Evolutionary conservation across 2,797 vertebrate species (phyloP).

Genomic region (Morus bassanus): DNA sequence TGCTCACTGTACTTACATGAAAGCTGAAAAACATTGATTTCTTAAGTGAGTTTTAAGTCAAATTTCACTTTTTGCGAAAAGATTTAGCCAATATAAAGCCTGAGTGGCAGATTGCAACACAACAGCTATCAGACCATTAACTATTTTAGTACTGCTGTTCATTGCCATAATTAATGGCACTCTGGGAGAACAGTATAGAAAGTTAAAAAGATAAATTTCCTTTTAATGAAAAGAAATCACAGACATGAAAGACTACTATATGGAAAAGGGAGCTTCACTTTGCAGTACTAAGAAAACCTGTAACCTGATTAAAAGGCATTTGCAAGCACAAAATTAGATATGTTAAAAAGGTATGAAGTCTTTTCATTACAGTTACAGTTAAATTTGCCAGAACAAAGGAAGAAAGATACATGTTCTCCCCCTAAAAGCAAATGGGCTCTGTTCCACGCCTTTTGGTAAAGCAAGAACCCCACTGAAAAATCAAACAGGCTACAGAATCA

Average conservation of each 20-base stretch:
- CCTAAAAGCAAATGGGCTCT: neutral
- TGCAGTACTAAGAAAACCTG: neutral
- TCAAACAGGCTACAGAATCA: neutral
- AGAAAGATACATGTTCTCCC: neutral
- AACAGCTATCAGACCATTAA: neutral
- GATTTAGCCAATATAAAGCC: neutral
- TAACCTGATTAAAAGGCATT: conserved; percentile 16
- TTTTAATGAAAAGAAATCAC: conserved; percentile 4
- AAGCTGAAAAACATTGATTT: neutral
- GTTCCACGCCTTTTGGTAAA: neutral
- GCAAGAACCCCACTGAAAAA: neutral
- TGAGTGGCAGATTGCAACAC: neutral
- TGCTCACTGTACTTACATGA: neutral
- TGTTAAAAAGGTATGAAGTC: neutral
- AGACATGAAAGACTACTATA: neutral
- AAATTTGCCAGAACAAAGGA: neutral
- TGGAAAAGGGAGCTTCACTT: neutral
- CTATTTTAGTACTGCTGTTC: neutral
- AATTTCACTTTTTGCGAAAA: neutral
- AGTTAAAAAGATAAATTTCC: conserved; percentile 40
- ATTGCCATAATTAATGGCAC: conserved; percentile 11
- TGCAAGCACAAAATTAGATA: neutral
- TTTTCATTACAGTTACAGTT: neutral
- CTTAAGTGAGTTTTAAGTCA: neutral
- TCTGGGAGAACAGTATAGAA: neutral